A percentile compares a stretch with the other conserved stretches of the same genome.
phyloP scores from a whole-genome alignment of 30 jellyfish, hydroid and myxozoan genomes.

The Aurelia sp. region DNA sequence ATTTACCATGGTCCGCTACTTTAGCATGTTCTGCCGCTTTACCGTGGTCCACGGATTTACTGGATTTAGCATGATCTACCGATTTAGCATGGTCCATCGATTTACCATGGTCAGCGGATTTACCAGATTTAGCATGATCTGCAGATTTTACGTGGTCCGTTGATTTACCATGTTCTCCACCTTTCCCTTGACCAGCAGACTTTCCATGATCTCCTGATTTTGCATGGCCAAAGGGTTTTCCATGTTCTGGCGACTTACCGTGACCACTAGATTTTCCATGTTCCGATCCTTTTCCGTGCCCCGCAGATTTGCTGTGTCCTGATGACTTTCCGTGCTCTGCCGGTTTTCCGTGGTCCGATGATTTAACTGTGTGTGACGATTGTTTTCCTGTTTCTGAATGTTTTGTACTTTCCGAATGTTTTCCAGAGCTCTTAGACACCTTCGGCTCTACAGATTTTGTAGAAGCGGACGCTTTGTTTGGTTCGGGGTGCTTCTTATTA shows the following conservation, averaged over 20 bases:
- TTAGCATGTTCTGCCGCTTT: conserved; percentile 6
- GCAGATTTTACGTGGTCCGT: neutral
- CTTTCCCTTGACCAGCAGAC: neutral
- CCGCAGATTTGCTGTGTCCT: conserved; percentile 3
- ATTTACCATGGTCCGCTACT: conserved; percentile 12
- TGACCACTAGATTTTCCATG: conserved; percentile 15
- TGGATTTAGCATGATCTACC: neutral
- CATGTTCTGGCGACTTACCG: conserved; percentile 23
- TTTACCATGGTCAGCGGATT: neutral
- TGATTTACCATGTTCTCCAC: conserved; percentile 1
- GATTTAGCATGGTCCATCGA: neutral
- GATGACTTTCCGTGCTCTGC: conserved; percentile 8
- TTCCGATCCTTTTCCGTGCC: neutral
- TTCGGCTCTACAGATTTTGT: conserved; percentile 20
- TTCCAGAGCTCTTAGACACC: conserved; percentile 15
- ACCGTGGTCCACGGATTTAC: neutral
- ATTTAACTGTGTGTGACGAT: neutral
- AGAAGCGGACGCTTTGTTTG: conserved; percentile 6
- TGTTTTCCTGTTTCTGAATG: conserved; percentile 3
- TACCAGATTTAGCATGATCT: neutral
- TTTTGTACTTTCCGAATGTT: conserved; percentile 21
- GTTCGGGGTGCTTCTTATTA: conserved; percentile 22
- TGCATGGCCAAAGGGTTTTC: neutral
- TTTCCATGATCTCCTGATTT: conserved; percentile 1
- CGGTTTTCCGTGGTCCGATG: conserved; percentile 5